These are phyloP conservation scores for Choristoneura fumiferana DNA, from an alignment of 1,140 invertebrate genomes.

Conservation along the genomic window DNA sequence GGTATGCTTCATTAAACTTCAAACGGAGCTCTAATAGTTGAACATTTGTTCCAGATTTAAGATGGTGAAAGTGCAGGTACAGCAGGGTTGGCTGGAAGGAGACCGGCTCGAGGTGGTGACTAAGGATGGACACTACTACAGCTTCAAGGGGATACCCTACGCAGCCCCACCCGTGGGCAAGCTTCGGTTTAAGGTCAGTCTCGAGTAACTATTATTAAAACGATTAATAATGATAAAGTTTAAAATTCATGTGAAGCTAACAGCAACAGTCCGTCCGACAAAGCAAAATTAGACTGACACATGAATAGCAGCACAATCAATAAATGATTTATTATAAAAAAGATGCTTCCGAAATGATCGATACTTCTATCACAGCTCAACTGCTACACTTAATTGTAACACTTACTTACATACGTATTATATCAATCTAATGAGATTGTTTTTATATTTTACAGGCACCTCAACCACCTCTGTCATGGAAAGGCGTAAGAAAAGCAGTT, in stretches of 20 bases:
- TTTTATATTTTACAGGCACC: slow-evolving; percentile 65
- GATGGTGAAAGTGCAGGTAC: slow-evolving; percentile 30
- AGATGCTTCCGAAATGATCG: no score
- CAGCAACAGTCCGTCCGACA: no score
- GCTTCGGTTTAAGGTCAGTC: slow-evolving; percentile 81
- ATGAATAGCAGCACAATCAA: no score
- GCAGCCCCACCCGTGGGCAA: slow-evolving; percentile 80
- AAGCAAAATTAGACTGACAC: no score
- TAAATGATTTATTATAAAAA: no score
- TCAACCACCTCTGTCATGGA: slow-evolving; percentile 68
- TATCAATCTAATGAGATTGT: no score
- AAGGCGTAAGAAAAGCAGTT: slow-evolving; percentile 72
- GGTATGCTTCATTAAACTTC: not conserved
- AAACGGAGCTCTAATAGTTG: not conserved
- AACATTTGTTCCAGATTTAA: not conserved
- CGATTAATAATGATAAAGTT: no score
- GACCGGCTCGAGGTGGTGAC: slow-evolving; percentile 23
- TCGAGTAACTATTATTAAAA: no score
- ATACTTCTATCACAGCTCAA: no score
- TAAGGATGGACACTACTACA: slow-evolving; percentile 78
- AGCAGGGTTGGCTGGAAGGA: slow-evolving; percentile 34
- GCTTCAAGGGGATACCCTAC: slow-evolving; percentile 81
- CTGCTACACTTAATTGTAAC: no score
- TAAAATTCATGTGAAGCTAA: no score
- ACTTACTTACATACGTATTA: no score